These are phyloP conservation scores for Meriones unguiculatus DNA, from an alignment of 2,113 vertebrate genomes.

Conservation along the genomic window DNA sequence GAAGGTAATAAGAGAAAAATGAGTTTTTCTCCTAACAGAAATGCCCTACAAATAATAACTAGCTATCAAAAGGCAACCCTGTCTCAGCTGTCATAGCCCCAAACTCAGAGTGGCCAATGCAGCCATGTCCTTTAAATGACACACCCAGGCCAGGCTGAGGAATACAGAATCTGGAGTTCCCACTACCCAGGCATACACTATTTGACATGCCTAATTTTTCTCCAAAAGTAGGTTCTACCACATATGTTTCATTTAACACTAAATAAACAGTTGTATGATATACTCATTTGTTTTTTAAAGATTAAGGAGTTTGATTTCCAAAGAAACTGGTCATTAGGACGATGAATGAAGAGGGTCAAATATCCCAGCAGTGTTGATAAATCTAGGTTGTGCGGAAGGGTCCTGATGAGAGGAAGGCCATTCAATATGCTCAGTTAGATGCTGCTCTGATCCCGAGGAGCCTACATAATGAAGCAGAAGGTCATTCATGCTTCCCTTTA, in stretches of 20 bases:
- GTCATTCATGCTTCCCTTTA: not conserved
- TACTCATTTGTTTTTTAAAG: conserved; percentile 26
- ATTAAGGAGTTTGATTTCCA: not conserved
- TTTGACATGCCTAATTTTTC: not conserved
- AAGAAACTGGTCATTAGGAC: not conserved
- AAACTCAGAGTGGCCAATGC: conserved; percentile 78
- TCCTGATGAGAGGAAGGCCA: not conserved
- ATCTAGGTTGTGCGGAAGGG: not conserved
- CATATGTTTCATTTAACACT: conserved; percentile 51
- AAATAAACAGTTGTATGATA: not conserved
- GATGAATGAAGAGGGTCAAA: conserved; percentile 40
- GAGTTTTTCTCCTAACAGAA: conserved; percentile 77
- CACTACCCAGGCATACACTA: not conserved
- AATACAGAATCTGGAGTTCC: conserved; percentile 55
- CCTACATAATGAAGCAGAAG: no score
- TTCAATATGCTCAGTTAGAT: not conserved
- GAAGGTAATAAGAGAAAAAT: conserved; percentile 77
- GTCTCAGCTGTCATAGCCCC: conserved; percentile 82
- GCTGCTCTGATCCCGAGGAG: no score
- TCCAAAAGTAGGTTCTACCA: not conserved
- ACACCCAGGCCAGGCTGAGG: conserved; percentile 76
- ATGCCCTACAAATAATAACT: conserved; percentile 85
- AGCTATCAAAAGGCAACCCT: conserved; percentile 78
- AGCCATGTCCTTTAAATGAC: conserved; percentile 80
- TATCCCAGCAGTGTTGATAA: not conserved